These are phyloP conservation scores for Mythimna ferrago DNA, from an alignment of 2,888 invertebrate species.

Conservation along the genomic window DNA sequence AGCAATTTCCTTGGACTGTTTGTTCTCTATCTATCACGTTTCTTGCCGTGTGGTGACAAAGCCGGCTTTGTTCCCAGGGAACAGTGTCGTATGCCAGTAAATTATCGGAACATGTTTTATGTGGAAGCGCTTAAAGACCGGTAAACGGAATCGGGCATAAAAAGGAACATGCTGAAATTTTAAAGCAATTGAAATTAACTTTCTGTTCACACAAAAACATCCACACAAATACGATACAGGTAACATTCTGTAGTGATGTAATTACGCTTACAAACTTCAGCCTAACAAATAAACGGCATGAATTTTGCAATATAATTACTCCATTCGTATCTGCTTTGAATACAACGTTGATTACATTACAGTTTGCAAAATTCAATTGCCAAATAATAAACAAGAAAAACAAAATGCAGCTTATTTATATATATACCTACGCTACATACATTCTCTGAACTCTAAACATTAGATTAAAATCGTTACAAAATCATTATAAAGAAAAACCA, in stretches of 20 bases:
- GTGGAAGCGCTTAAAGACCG: slow-evolving; percentile 6
- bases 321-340: slow-evolving; percentile 19
- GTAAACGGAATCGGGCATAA: slow-evolving; percentile 6
- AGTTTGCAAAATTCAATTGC: slow-evolving; percentile 39
- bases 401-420: slow-evolving; percentile 3
- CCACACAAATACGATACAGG: neutral
- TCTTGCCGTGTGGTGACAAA: slow-evolving; percentile 54
- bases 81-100: slow-evolving; percentile 35
- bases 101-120: slow-evolving; percentile 35
- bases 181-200: neutral
- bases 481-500: slow-evolving; percentile 19
- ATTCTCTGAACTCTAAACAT: slow-evolving; percentile 6
- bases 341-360: slow-evolving; percentile 23
- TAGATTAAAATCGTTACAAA: slow-evolving; percentile 19
- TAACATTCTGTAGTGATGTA: slow-evolving; percentile 3
- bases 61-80: slow-evolving; percentile 36
- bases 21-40: slow-evolving; percentile 56
- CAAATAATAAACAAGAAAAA: slow-evolving; percentile 16
- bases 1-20: slow-evolving; percentile 71
- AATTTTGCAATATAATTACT: slow-evolving; percentile 35
- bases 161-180: slow-evolving; percentile 13
- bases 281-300: slow-evolving; percentile 14
- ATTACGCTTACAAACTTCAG: slow-evolving; percentile 14
- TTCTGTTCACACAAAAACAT: neutral
- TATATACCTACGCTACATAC: slow-evolving; percentile 10